Evolutionary conservation across 1,140 invertebrate species (phyloP), one percentile per base, ranked within the genome.

Genomic region (Megalonaias nervosa): DNA sequence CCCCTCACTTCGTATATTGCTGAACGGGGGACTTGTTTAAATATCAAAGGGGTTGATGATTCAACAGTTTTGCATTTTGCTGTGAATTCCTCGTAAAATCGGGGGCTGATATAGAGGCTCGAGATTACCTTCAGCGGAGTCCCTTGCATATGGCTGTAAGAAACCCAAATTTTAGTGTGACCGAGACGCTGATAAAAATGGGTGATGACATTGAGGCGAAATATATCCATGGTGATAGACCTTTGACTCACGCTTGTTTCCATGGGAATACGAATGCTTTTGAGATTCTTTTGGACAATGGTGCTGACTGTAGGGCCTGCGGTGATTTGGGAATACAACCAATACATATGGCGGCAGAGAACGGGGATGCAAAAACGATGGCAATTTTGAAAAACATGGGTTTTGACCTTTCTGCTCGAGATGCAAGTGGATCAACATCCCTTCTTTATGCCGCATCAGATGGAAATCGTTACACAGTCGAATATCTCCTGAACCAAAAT

Each of bases 371-470:
- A 19, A 57, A 19, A 14, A 31, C 61, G 12, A 60, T 69, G 1
- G 16, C 69, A 56, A 61, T 67, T 15, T n/a, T 75, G n/a, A 1
- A 16, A 11, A 48, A n/a, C 21, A 38, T 60, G 21, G 26, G 66
- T 3, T 48, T 4, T 48, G 74, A 75, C 31, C 6, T 31, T 16
- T 23, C 55, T 19, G 65, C 31, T 11, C 48, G n/a, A 48, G 67
- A 75, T 58, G 55, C 4, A 17, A 38, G 23, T 19, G 58, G 67
- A 14, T 65, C 74, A 67, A 21, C 55, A n/a, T 48, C 65, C 2
- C 23, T 75, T 13, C 74, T 69, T 61, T 75, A 69, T 75, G 74
- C 74, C n/a, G 65, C 74, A n/a, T 38, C 74, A 26, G 67, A 69
- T 61, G 74, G 74, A 48, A 75, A 75, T 48, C 13, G 16, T n/a